Evolutionary conservation across 2,113 vertebrate species (phyloP).

Genomic region (Chunga burmeisteri): DNA sequence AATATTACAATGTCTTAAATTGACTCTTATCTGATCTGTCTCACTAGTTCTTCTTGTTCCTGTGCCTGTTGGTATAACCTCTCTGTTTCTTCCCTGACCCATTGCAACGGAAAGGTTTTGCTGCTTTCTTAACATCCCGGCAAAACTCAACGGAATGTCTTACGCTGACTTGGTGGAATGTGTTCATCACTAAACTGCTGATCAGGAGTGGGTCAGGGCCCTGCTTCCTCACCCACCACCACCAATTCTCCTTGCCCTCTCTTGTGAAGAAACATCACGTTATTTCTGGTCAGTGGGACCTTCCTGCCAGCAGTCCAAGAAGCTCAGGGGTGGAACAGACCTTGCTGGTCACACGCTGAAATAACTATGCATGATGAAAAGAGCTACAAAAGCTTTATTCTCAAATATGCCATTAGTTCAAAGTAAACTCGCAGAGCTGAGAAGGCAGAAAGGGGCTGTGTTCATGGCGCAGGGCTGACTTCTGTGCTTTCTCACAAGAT

Average conservation of each 20-base stretch:
- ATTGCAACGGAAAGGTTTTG: background rate
- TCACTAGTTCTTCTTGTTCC: background rate
- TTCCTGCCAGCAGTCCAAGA: background rate
- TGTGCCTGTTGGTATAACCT: background rate
- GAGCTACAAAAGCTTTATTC: background rate
- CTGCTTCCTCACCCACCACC: background rate
- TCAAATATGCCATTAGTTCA: background rate
- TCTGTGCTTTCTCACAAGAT: background rate
- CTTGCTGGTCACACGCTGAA: background rate
- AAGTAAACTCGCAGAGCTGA: background rate
- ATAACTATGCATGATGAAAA: fast-evolving
- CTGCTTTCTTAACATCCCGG: background rate
- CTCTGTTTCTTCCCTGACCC: background rate
- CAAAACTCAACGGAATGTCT: background rate
- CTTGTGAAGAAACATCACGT: background rate
- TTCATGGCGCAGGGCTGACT: background rate
- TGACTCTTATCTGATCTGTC: background rate
- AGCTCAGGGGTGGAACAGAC: background rate
- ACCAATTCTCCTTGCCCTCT: background rate
- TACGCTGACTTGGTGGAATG: background rate
- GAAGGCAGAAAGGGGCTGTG: background rate
- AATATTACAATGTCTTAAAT: background rate
- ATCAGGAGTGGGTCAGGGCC: background rate
- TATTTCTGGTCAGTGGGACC: background rate
- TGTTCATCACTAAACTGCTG: background rate